phyloP scores from a whole-genome alignment of 2,888 invertebrate genomes.

The Desoria tigrina region DNA sequence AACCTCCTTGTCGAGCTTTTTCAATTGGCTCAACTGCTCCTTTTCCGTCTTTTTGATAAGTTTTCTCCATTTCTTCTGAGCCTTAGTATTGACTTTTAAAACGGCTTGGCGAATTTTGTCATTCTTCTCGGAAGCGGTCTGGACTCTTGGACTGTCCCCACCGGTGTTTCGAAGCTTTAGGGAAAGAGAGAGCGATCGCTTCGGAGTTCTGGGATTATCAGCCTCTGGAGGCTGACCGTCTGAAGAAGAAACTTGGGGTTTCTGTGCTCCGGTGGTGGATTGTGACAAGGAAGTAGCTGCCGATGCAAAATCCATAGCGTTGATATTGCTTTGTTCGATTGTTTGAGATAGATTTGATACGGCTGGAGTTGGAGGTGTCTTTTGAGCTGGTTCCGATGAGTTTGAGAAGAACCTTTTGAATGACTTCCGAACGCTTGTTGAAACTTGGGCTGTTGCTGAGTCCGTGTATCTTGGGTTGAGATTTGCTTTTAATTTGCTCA shows the following conservation, averaged over 20 bases:
- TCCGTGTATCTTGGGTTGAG: constrained; percentile 36
- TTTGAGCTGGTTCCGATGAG: constrained; percentile 3
- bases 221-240: no score
- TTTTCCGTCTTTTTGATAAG: constrained; percentile 28
- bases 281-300: constrained; percentile 26
- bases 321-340: constrained; percentile 14
- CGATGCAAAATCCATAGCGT: constrained; percentile 31
- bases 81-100: constrained; percentile 29
- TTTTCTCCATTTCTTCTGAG: constrained; percentile 36
- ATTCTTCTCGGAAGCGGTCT: constrained; percentile 30
- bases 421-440: constrained; percentile 32
- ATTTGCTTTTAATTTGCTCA: constrained; percentile 41
- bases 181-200: neutral
- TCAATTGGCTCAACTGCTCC: constrained; percentile 21
- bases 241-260: neutral
- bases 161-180: neutral
- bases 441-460: constrained; percentile 36
- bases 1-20: constrained; percentile 28
- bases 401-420: constrained; percentile 35
- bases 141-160: constrained; percentile 8
- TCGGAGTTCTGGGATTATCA: neutral
- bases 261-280: neutral
- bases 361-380: constrained; percentile 7
- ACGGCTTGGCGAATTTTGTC: constrained; percentile 26
- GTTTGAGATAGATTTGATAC: constrained; percentile 13